These are phyloP conservation scores for Virgularia gustaviana DNA, from an alignment of 92 coral and sea anemone species.

Conservation along the genomic window DNA sequence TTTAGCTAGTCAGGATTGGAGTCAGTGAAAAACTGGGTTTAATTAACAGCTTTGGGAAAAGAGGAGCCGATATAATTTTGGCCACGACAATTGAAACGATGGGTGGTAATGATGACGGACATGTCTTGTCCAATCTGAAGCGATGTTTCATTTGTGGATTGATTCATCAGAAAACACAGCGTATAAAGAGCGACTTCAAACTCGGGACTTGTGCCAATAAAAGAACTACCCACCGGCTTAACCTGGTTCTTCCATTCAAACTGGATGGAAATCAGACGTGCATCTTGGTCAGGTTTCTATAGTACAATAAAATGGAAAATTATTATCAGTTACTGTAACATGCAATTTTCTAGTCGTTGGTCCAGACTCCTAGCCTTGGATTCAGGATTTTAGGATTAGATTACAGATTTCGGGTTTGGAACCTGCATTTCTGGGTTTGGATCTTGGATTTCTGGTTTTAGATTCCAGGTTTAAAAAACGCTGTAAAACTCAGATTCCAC, in stretches of 20 bases:
- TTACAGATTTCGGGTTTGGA: too few species aligned
- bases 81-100: conserved; percentile 47
- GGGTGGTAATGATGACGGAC: conserved; percentile 74
- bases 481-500: too few species aligned
- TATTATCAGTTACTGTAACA: too few species aligned
- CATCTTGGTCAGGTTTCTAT: conserved; percentile 72
- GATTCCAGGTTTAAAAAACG: too few species aligned
- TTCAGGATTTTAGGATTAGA: too few species aligned
- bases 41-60: conserved; percentile 63
- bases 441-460: too few species aligned
- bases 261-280: conserved; percentile 82
- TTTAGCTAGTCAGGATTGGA: background rate
- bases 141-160: conserved; percentile 60
- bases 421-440: too few species aligned
- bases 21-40: background rate
- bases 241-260: conserved; percentile 83
- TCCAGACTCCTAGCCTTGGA: too few species aligned
- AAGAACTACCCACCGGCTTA: conserved; percentile 92
- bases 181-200: conserved; percentile 92
- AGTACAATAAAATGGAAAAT: too few species aligned
- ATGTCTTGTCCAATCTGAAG: conserved; percentile 88
- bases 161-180: conserved; percentile 83
- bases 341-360: too few species aligned
- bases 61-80: conserved; percentile 77
- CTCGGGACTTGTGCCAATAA: conserved; percentile 98